These are phyloP conservation scores for Nerophis ophidion DNA, from an alignment of 2,113 vertebrate species.

Conservation along the genomic window DNA sequence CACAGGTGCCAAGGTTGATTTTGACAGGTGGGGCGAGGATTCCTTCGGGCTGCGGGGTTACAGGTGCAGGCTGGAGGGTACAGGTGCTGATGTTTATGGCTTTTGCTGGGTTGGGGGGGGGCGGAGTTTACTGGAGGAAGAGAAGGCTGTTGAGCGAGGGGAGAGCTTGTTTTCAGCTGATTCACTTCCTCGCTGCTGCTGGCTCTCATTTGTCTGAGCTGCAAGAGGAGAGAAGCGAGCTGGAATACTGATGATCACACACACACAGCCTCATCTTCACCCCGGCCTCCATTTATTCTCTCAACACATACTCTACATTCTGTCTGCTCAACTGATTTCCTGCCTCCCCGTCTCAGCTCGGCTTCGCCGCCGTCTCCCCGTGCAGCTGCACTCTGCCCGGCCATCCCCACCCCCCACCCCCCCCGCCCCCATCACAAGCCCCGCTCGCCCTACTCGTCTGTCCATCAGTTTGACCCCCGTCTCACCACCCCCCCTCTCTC, in stretches of 20 bases:
- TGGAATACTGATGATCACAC: constrained; percentile 61
- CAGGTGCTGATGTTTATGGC: neutral
- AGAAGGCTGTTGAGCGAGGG: constrained; percentile 30
- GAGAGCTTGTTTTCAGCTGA: constrained; percentile 61
- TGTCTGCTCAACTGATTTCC: constrained; percentile 65
- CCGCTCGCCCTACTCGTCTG: constrained; percentile 7
- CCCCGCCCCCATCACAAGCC: constrained; percentile 11
- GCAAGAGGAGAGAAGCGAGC: constrained; percentile 43
- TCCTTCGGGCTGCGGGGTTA: neutral
- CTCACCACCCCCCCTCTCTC: neutral
- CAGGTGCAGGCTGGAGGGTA: neutral
- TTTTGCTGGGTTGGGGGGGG: neutral
- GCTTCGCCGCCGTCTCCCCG: constrained; percentile 36
- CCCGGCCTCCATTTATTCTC: constrained; percentile 46
- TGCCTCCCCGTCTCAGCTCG: constrained; percentile 47
- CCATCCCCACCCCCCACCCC: constrained; percentile 42
- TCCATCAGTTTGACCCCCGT: constrained; percentile 5
- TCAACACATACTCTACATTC: constrained; percentile 55
- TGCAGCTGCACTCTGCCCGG: constrained; percentile 56
- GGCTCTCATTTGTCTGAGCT: constrained; percentile 65
- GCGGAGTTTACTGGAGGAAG: constrained; percentile 22
- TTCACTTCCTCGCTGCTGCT: constrained; percentile 64
- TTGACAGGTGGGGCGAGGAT: neutral
- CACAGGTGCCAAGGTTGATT: neutral
- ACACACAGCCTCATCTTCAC: constrained; percentile 37